Base-by-base conservation (phyloP, 2,113 vertebrate genomes). In the Alligator mississippiensis region DNA sequence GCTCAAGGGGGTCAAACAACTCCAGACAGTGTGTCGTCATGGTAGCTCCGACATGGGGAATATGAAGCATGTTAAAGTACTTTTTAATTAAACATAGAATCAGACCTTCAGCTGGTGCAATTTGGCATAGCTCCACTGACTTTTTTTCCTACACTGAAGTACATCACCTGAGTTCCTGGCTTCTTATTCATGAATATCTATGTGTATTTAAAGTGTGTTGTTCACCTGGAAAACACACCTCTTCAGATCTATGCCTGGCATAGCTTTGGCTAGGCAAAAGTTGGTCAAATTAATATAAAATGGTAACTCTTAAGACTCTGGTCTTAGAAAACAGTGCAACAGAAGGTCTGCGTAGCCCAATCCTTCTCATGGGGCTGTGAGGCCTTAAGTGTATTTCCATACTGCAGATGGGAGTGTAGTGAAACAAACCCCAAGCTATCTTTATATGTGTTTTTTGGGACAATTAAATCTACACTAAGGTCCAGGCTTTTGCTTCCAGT, bases 1-100 rank as follows among this genome's bases (percentile, higher is more conserved):
- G 92, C 92, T 96, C 57, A 4, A 77, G 89, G 28, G 54, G 95
- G 90, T 96, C 94, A 96, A 80, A 57, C 68, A 93, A 2, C 95
- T 97, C 85, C 91, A 93, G 95, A 80, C 61, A 28, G 62, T 79
- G 87, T 21, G 80, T 3, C 28, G 2, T 61, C 90, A 18, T 79
- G 84, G 66, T 92, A 81, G 64, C 90, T 91, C 92, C 85, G 82
- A 58, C 66, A 64, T 86, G 87, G 22, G 17, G 88, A 89, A 84
- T 10, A 62, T 19, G 47, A 47, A 96, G 90, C 85, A 89, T 80
- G 66, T 90, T 38, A 38, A 21, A 57, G 80, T 77, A 55, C 74
- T 68, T 84, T 78, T 90, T 90, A 92, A 87, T 91, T 91, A 93
- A 95, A 27, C 27, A 17, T 22, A n/a, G 5, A 5, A 6, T 22